These are phyloP conservation scores for Pherbina coryleti DNA, from an alignment of 2,888 invertebrate species.

Conservation along the genomic window DNA sequence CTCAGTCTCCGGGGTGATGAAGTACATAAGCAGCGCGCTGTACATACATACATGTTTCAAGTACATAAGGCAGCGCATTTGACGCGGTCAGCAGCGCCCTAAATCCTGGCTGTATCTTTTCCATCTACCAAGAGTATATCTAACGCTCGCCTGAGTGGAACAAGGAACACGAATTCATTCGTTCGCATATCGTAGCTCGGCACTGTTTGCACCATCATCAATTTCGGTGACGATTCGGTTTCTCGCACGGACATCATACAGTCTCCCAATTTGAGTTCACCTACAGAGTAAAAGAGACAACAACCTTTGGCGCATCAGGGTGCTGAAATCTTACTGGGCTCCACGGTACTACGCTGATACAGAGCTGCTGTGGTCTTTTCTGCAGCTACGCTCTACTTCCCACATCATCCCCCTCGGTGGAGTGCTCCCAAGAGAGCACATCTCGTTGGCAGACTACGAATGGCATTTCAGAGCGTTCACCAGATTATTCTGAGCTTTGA, in stretches of 20 bases:
- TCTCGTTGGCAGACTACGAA: constrained; percentile 15
- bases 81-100: constrained; percentile 3
- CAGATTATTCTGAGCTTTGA: not conserved
- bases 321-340: constrained; percentile 5
- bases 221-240: not conserved
- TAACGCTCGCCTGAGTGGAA: constrained; percentile 40
- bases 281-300: constrained; percentile 23
- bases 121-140: constrained; percentile 37
- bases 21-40: not conserved
- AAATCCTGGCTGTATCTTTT: constrained; percentile 43
- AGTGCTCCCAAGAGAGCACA: constrained; percentile 14
- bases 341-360: not conserved
- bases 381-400: constrained; percentile 4
- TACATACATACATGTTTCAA: not conserved
- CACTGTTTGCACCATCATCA: constrained; percentile 37
- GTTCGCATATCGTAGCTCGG: constrained; percentile 10
- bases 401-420: constrained; percentile 28
- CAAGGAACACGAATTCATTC: constrained; percentile 44
- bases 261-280: not conserved
- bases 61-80: not conserved
- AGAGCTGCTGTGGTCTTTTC: constrained; percentile 2
- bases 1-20: constrained; percentile 12
- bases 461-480: not conserved
- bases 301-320: constrained; percentile 9
- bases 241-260: not conserved